phyloP scores from a whole-genome alignment of 1,140 invertebrate genomes.

The Hyles vespertilio region DNA sequence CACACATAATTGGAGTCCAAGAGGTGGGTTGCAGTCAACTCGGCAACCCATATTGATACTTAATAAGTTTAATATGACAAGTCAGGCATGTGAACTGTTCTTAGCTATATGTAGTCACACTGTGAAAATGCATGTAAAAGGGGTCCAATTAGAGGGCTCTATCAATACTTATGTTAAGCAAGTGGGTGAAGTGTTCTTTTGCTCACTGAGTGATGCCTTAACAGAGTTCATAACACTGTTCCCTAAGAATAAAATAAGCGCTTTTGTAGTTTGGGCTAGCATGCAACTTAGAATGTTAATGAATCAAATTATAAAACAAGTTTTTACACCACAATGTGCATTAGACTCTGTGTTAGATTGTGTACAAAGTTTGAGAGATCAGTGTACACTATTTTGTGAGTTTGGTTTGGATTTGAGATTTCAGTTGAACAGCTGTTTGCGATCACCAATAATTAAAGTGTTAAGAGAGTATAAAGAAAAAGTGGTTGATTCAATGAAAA shows the following conservation, averaged over 20 bases:
- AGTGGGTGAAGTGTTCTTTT: slow-evolving; percentile 91
- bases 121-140: slow-evolving; percentile 88
- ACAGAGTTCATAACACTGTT: slow-evolving; percentile 91
- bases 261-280: slow-evolving; percentile 93
- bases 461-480: slow-evolving; percentile 71
- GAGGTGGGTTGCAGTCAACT: slow-evolving; percentile 94
- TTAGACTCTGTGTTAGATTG: slow-evolving; percentile 91
- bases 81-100: slow-evolving; percentile 90
- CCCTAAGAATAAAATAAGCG: slow-evolving; percentile 85
- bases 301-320: slow-evolving; percentile 89
- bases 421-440: slow-evolving; percentile 87
- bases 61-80: slow-evolving; percentile 87
- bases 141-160: slow-evolving; percentile 92
- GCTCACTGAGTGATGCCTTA: slow-evolving; percentile 90
- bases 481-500: slow-evolving; percentile 69
- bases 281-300: slow-evolving; percentile 90
- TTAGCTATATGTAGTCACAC: slow-evolving; percentile 89
- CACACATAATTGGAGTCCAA: slow-evolving; percentile 90
- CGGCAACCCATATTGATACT: slow-evolving; percentile 91
- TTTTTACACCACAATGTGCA: slow-evolving; percentile 93
- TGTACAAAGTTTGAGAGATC: slow-evolving; percentile 84
- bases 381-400: slow-evolving; percentile 79
- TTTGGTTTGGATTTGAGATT: slow-evolving; percentile 84
- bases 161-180: slow-evolving; percentile 90
- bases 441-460: slow-evolving; percentile 77